Percentiles rank a stretch among this genome's conserved stretches.
Conservation (phyloP, 37 sponge, comb jelly and placozoan genomes). For the Diacarnus erythraeanus region DNA sequence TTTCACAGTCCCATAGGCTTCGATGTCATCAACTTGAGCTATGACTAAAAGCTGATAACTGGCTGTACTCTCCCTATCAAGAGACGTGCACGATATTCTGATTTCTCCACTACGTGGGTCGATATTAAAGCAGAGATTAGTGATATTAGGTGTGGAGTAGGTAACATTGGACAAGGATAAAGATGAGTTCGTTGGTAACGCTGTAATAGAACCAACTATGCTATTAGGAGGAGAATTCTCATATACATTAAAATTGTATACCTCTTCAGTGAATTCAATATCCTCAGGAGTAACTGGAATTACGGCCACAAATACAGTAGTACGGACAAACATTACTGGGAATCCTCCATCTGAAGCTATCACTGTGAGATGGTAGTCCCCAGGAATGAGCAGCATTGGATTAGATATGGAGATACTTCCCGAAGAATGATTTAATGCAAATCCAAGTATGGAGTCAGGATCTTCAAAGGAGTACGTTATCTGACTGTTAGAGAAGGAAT, state of each 20-base stretch:
- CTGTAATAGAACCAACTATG: slow-evolving; percentile 12
- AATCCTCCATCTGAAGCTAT: slow-evolving; percentile 42
- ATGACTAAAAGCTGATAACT: slow-evolving; percentile 3
- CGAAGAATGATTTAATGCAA: neutral
- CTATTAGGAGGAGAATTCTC: slow-evolving; percentile 23
- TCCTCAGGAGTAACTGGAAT: slow-evolving; percentile 1
- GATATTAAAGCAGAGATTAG: slow-evolving; percentile 15
- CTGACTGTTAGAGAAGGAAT: slow-evolving; percentile 1
- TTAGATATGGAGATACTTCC: slow-evolving; percentile 18
- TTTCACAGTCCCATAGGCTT: slow-evolving; percentile 1
- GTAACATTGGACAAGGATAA: neutral
- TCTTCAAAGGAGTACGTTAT: slow-evolving; percentile 1
- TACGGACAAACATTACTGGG: neutral
- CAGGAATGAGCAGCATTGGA: slow-evolving; percentile 8
- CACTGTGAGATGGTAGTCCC: slow-evolving; percentile 32
- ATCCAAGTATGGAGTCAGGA: neutral
- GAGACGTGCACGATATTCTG: neutral
- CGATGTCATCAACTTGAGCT: neutral
- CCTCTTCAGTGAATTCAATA: slow-evolving; percentile 15
- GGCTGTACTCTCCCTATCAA: slow-evolving; percentile 16
- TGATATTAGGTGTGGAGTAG: slow-evolving; percentile 12
- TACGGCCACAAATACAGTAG: slow-evolving; percentile 26
- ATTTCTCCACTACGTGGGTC: slow-evolving; percentile 12
- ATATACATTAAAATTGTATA: slow-evolving; percentile 7
- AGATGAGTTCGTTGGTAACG: neutral